A percentile compares a stretch with the other conserved stretches of the same genome.
phyloP scores from a whole-genome alignment of 2,888 invertebrate species.

The Blomia tropicalis region DNA sequence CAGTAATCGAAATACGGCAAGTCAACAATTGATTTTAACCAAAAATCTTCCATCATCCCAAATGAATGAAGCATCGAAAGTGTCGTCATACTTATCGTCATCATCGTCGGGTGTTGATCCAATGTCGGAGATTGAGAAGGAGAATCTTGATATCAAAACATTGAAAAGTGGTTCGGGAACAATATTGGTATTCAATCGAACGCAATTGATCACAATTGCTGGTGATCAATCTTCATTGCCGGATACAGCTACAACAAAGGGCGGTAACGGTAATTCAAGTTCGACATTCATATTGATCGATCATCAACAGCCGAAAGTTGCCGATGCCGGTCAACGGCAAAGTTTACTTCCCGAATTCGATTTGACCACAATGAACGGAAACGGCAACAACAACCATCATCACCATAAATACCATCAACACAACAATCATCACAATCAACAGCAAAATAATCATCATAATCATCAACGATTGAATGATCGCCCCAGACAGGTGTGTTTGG shows the following conservation, averaged over 20 bases:
- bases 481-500: slow-evolving; percentile 7
- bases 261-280: background rate
- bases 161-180: background rate
- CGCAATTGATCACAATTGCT: background rate
- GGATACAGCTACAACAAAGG: background rate
- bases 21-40: background rate
- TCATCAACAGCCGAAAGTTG: slow-evolving; percentile 10
- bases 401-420: too few species aligned
- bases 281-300: slow-evolving; percentile 2
- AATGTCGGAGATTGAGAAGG: background rate
- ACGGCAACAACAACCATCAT: too few species aligned
- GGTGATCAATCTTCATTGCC: background rate
- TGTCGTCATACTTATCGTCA: background rate
- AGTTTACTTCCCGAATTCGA: background rate
- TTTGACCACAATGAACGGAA: background rate
- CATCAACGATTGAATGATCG: background rate
- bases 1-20: slow-evolving; percentile 2
- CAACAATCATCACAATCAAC: too few species aligned
- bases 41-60: background rate
- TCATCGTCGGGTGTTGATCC: background rate
- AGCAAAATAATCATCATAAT: background rate
- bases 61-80: background rate
- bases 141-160: background rate
- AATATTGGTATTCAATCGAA: slow-evolving; percentile 5
- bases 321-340: background rate